phyloP scores from a whole-genome alignment of 2,888 invertebrate species.

The Eumacrocentrus americanus region DNA sequence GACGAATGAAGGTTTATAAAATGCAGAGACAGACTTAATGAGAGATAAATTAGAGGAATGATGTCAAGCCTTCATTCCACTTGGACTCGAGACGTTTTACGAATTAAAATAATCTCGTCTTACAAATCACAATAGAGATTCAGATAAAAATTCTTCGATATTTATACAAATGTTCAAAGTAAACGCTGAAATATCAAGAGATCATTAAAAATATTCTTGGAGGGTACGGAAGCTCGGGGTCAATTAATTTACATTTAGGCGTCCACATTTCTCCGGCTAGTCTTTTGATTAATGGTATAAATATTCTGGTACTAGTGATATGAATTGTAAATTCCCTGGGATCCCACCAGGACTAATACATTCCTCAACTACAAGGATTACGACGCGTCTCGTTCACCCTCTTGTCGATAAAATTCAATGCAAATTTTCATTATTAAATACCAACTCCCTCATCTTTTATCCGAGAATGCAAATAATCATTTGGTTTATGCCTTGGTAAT shows the following conservation, averaged over 20 bases:
- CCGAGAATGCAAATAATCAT: conserved; percentile 6
- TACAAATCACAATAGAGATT: neutral
- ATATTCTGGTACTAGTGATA: conserved; percentile 51
- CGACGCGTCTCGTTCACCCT: conserved; percentile 21
- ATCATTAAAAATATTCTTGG: neutral
- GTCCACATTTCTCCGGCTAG: conserved; percentile 25
- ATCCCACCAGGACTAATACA: conserved; percentile 5
- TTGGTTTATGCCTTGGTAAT: neutral
- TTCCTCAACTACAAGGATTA: conserved; percentile 8
- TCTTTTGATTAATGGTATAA: conserved; percentile 56
- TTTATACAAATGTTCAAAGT: neutral
- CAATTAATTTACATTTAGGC: conserved; percentile 50
- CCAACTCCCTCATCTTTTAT: conserved; percentile 22
- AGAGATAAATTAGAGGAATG: neutral
- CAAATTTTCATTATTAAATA: conserved; percentile 47
- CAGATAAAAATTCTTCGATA: neutral
- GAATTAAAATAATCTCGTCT: neutral
- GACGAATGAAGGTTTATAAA: neutral
- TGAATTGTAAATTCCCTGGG: conserved; percentile 55
- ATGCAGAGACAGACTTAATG: neutral
- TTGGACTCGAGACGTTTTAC: neutral
- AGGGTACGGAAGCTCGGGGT: conserved; percentile 34
- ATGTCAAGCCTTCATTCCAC: neutral
- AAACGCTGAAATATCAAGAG: neutral
- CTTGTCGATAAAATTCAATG: conserved; percentile 35